Base-by-base conservation (phyloP, 2,113 vertebrate genomes). In the Ellobius talpinus region DNA sequence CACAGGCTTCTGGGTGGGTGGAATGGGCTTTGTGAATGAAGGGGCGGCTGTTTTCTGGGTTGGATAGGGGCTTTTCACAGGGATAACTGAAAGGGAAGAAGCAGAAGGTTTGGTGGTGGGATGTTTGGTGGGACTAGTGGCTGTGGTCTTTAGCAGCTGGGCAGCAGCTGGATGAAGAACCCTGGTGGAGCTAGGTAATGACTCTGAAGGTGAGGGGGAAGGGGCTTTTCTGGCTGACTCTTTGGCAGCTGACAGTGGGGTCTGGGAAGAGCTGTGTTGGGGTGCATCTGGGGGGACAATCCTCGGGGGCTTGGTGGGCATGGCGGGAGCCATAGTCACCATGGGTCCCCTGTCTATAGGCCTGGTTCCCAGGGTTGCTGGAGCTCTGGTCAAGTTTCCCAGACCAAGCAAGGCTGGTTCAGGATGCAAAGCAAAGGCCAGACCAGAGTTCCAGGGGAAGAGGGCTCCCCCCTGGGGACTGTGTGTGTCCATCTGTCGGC, bases 401-500 rank as follows among this genome's bases (percentile, higher is more conserved):
- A 98, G 95, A 63, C 98, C 98, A 89, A 94, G 97, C 26, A 97
- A 85, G 0, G 9, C 96, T 52, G 96, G 47, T 39, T 97, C 94
- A 0, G 52, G 33, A 19, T 0, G 97, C 45, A 96, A 95, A 97
- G 98, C 93, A 65, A 99, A 98, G 86, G 98, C 96, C 74, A 99
- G 98, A 85, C 97, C 98, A 74, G 99, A 97, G 94, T 99, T 95
- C 65, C 98, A 97, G 61, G 99, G 99, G 87, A 99, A 96, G 88
- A 99, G 98, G 2, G 99, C 98, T 19, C 98, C 98, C 93, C 99
- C 97, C 79, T 98, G 98, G 2, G 99, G 99, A 99, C 99, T 98
- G 97, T 99, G 99, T 0, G 98, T 98, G 86, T 99, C 99, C 12
- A 99, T 99, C 97, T 99, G 99, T 98, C 99, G 99, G 98, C 99